Evolutionary conservation across 2,888 invertebrate species (phyloP).

Genomic region (Lasioglossum oenotherae): DNA sequence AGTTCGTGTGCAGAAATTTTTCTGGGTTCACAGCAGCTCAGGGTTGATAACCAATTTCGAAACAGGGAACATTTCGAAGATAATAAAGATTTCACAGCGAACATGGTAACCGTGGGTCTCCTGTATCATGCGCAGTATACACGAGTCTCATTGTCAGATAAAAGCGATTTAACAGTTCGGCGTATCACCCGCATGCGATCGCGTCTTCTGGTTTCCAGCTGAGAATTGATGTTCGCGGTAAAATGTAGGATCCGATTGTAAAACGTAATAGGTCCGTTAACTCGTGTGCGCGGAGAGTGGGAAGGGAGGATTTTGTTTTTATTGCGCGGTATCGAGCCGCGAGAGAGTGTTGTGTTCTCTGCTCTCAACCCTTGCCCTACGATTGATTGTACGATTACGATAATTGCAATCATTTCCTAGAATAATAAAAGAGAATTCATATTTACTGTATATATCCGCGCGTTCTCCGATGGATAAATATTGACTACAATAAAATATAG

Average conservation of each 20-base stretch:
- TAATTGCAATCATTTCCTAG: neutral
- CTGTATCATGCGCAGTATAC: neutral
- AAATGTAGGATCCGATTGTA: neutral
- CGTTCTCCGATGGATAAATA: neutral
- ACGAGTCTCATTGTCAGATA: neutral
- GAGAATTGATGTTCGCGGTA: neutral
- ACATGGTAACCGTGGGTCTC: neutral
- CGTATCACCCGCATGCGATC: neutral
- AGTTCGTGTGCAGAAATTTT: too few species aligned
- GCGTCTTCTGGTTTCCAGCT: neutral
- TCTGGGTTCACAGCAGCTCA: neutral
- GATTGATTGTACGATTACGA: too few species aligned
- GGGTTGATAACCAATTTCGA: neutral
- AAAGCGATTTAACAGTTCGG: neutral
- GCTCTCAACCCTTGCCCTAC: neutral
- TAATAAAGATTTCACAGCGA: neutral
- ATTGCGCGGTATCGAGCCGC: neutral
- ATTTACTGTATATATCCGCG: too few species aligned
- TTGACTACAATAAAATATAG: neutral
- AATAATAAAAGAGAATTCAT: too few species aligned
- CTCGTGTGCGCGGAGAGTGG: neutral
- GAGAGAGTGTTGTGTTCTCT: neutral
- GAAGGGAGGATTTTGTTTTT: neutral
- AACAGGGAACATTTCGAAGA: neutral
- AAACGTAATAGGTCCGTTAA: neutral